A percentile compares a stretch with the other conserved stretches of the same genome.
phyloP scores from a whole-genome alignment of 2,113 vertebrate species.

The Chaetodon trifascialis region DNA sequence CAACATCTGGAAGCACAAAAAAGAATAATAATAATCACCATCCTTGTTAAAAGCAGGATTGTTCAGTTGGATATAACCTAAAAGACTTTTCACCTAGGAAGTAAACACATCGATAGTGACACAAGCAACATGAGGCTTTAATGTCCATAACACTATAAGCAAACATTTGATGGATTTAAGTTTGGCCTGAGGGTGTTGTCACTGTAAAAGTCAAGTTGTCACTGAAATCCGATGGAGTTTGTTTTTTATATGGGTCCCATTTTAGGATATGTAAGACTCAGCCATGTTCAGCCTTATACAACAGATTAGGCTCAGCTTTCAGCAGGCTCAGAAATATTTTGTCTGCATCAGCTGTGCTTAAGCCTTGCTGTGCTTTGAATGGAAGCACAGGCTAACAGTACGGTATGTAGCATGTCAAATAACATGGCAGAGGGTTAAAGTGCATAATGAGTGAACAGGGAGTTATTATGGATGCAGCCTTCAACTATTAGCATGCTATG shows the following conservation, averaged over 20 bases:
- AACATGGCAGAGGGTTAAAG: background rate
- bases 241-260: background rate
- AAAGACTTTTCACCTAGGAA: background rate
- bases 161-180: background rate
- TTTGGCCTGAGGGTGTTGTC: background rate
- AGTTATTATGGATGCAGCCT: background rate
- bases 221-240: background rate
- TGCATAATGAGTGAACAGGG: too few relatives aligned
- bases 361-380: background rate
- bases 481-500: background rate
- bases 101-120: background rate
- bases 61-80: background rate
- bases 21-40: background rate
- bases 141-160: background rate
- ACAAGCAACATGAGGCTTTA: background rate
- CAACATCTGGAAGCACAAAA: slow-evolving; percentile 87
- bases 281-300: background rate
- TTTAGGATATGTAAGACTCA: background rate
- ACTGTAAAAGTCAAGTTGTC: background rate
- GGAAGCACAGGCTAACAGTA: too few relatives aligned
- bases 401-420: background rate
- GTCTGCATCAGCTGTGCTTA: background rate
- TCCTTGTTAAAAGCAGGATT: background rate
- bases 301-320: background rate
- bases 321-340: too few relatives aligned